A percentile compares a stretch with the other conserved stretches of the same genome.
Evolutionary conservation across 2,888 invertebrate species (phyloP).

Genomic region (Caenorhabditis sp.): DNA sequence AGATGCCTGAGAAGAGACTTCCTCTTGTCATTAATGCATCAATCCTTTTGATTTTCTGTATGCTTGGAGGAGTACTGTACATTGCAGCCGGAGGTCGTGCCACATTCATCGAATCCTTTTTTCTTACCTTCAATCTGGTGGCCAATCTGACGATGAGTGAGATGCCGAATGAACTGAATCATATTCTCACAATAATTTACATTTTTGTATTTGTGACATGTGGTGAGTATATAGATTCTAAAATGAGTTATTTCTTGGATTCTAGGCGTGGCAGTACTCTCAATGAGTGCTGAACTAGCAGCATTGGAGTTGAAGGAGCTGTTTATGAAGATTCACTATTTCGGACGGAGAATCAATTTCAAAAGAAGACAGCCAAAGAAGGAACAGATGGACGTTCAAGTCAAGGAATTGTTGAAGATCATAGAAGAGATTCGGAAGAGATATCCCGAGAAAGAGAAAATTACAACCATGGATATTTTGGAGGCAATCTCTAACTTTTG

Average conservation of each 20-base stretch:
- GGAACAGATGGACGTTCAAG: conserved; percentile 81
- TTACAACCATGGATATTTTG: conserved; percentile 82
- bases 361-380: conserved; percentile 75
- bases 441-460: conserved; percentile 82
- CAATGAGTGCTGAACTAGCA: conserved; percentile 83
- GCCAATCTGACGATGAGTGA: conserved; percentile 83
- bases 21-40: conserved; percentile 83
- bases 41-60: conserved; percentile 82
- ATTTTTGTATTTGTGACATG: conserved; percentile 83
- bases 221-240: conserved; percentile 67
- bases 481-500: conserved; percentile 64
- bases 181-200: conserved; percentile 81
- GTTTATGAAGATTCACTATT: conserved; percentile 80
- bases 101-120: conserved; percentile 82
- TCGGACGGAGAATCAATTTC: conserved; percentile 82
- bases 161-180: conserved; percentile 81
- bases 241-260: neutral
- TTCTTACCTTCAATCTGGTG: conserved; percentile 83
- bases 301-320: conserved; percentile 82
- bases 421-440: conserved; percentile 81
- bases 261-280: conserved; percentile 82
- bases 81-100: conserved; percentile 81
- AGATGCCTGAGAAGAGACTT: conserved; percentile 74
- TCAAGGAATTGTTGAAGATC: conserved; percentile 82
- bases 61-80: conserved; percentile 81